These are phyloP conservation scores for Phengaris alcon DNA, from an alignment of 2,888 invertebrate genomes.

Conservation along the genomic window DNA sequence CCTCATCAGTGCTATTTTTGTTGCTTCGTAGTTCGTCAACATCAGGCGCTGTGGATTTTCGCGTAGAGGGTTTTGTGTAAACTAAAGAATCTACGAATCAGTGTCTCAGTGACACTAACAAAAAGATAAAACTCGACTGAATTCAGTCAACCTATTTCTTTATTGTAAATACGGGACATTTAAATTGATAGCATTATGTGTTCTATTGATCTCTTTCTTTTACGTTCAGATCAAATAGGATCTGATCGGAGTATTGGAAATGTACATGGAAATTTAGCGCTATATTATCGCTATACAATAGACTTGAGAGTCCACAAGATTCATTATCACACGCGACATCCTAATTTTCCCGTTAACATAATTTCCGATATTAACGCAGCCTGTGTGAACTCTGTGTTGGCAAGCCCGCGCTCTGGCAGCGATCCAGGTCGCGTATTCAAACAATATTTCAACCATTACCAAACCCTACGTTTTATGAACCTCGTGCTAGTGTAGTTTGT, in stretches of 20 bases:
- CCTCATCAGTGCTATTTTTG: neutral
- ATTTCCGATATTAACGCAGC: neutral
- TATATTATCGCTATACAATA: neutral
- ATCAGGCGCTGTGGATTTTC: neutral
- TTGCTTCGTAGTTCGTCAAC: neutral
- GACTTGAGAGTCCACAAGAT: neutral
- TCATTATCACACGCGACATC: neutral
- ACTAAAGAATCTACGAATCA: neutral
- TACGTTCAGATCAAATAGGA: no score
- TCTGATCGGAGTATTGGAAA: no score
- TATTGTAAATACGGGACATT: no score
- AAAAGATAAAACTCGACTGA: no score
- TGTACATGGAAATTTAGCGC: no score
- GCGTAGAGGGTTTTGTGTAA: neutral
- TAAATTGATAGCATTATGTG: no score
- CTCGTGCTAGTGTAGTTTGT: neutral
- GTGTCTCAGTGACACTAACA: no score
- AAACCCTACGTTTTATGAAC: neutral
- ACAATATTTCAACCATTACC: conserved; percentile 5
- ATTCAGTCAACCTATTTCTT: no score
- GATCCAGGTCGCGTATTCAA: conserved; percentile 13
- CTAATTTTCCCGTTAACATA: neutral
- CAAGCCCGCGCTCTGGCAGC: neutral
- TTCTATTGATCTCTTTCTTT: no score
- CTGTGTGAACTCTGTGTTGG: neutral